A percentile compares a stretch with the other conserved stretches of the same genome.
Evolutionary conservation across 2,888 invertebrate genomes (phyloP).

Genomic region (Dicyrtoma fusca): DNA sequence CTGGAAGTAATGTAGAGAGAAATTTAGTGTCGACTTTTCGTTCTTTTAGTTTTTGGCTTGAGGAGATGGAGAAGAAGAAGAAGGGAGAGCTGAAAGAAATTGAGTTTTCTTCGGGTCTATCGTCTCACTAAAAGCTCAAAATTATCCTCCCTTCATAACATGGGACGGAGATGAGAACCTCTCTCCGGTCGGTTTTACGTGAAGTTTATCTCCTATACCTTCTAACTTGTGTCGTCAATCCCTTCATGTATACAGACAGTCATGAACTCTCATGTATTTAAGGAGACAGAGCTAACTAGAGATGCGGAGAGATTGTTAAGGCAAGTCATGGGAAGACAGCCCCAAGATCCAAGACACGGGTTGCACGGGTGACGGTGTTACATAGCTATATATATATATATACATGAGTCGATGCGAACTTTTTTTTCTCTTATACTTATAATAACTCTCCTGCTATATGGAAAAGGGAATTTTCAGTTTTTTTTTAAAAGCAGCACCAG

Average conservation of each 20-base stretch:
- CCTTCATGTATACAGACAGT: too few relatives aligned
- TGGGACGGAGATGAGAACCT: background rate
- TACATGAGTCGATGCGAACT: too few relatives aligned
- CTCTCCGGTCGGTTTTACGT: background rate
- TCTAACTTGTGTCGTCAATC: too few relatives aligned
- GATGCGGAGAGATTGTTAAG: too few relatives aligned
- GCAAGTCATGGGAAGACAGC: too few relatives aligned
- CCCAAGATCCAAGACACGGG: background rate
- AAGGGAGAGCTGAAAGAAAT: background rate
- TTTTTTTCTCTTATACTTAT: background rate
- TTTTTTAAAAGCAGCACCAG: too few relatives aligned
- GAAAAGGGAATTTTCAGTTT: background rate
- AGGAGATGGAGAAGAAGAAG: background rate
- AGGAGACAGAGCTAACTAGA: too few relatives aligned
- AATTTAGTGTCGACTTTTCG: constrained; percentile 5
- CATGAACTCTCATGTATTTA: background rate
- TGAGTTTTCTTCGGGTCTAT: constrained; percentile 3
- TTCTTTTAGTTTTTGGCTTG: background rate
- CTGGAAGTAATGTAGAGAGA: constrained; percentile 21
- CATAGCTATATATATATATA: background rate
- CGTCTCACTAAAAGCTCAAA: constrained; percentile 12
- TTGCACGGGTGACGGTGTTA: background rate
- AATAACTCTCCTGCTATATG: too few relatives aligned
- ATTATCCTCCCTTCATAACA: background rate
- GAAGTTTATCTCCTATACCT: background rate